A percentile compares a stretch with the other conserved stretches of the same genome.
Evolutionary conservation across 2,888 invertebrate genomes (phyloP).

Genomic region (Pherbina coryleti): DNA sequence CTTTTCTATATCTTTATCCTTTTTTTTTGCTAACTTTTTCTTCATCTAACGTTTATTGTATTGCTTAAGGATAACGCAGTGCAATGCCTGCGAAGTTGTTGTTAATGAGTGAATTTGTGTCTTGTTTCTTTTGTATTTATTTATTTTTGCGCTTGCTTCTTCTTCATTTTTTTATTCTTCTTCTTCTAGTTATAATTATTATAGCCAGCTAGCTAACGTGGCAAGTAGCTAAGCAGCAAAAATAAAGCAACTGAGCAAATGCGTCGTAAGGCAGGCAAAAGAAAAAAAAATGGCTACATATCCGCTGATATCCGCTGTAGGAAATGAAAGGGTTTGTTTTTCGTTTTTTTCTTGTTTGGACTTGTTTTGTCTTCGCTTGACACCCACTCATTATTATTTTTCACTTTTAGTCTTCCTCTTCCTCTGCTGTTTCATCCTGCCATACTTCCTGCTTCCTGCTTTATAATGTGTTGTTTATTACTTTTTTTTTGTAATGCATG

Average conservation of each 20-base stretch:
- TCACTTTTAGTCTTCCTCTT: not conserved
- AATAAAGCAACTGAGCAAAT: not conserved
- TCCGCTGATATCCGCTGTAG: constrained; percentile 13
- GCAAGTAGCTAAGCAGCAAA: not conserved
- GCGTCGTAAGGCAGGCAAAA: not conserved
- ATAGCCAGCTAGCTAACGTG: not conserved
- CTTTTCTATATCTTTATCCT: not conserved
- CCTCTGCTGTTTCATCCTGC: not conserved
- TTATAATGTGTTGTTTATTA: constrained; percentile 6
- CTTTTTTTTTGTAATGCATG: not conserved
- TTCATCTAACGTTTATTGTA: too few species aligned
- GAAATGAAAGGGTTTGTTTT: not conserved
- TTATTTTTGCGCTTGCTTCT: not conserved
- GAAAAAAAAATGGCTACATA: not conserved
- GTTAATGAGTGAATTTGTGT: constrained; percentile 34
- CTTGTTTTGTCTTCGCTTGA: not conserved
- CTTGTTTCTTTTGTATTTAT: constrained; percentile 19
- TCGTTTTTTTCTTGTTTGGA: not conserved
- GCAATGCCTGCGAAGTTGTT: not conserved
- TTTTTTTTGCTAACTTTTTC: not conserved
- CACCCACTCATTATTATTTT: not conserved
- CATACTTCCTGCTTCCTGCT: constrained; percentile 2
- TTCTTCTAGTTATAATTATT: not conserved
- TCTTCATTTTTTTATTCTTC: not conserved
- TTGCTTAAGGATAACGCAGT: too few species aligned